phyloP scores from a whole-genome alignment of 2,888 invertebrate species.

The Hermodice carunculata region DNA sequence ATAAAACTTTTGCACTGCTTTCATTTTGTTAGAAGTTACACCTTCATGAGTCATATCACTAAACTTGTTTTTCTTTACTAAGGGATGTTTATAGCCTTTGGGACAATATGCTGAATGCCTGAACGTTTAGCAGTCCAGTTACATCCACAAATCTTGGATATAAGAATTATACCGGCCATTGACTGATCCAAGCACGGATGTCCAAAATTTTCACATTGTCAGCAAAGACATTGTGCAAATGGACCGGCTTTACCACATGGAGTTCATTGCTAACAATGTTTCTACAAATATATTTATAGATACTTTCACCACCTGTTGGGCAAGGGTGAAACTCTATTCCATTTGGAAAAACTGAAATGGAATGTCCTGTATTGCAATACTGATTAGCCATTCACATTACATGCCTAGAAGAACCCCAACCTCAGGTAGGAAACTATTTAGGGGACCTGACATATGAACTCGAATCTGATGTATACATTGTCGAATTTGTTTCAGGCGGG shows the following conservation, averaged over 20 bases:
- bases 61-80: too few relatives aligned
- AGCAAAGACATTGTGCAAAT: neutral
- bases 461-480: neutral
- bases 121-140: neutral
- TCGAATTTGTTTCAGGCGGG: constrained; percentile 61
- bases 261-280: neutral
- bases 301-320: constrained; percentile 3
- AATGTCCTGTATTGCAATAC: neutral
- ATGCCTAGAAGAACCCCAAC: constrained; percentile 7
- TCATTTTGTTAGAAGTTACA: too few relatives aligned
- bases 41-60: too few relatives aligned
- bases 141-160: neutral
- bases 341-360: neutral
- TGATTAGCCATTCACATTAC: neutral
- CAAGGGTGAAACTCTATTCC: neutral
- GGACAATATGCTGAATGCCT: neutral
- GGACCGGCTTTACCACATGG: neutral
- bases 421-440: constrained; percentile 53
- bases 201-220: neutral
- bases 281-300: neutral
- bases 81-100: too few relatives aligned
- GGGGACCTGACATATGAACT: constrained; percentile 67
- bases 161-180: neutral
- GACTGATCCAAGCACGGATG: neutral
- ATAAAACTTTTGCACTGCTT: too few relatives aligned